Evolutionary conservation across 2,113 vertebrate genomes (phyloP), one percentile per base, ranked within the genome.

Genomic region (Larimichthys polyactis): DNA sequence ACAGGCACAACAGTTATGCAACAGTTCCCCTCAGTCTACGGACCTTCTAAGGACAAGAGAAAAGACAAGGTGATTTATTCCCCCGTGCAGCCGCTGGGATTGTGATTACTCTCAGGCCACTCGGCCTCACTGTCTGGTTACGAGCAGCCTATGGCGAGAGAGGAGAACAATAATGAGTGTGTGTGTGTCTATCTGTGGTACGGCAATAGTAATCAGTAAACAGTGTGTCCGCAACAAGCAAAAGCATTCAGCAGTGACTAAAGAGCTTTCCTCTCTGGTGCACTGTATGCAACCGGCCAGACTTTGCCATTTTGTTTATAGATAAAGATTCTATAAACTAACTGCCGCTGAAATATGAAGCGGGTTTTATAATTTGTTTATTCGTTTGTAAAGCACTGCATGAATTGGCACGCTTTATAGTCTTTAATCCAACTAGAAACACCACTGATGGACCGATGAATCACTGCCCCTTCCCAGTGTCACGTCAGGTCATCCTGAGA

Each of bases 21-120:
- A 69, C 69, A 69, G 70, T 32, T 62, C 70, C 14, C 36, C 44
- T n/a, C 12, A 27, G 17, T 52, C 68, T 79, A 80, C 69, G 83
- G 89, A 77, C 89, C 91, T 87, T 93, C 87, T 93, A 90, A 89
- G 93, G 91, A 91, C 85, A 92, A 81, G 79, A 78, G 81, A 78
- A 49, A 58, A 55, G 78, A 88, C 83, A 55, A 74, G 60, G 10
- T 51, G 74, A 90, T 88, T 75, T 70, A 79, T 86, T 66, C 76
- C 29, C 29, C 52, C 60, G 58, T 36, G 64, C 62, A 32, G 79
- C 74, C 10, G 20, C 75, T 63, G n/a, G n/a, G 51, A 71, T 79
- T 60, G 32, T 9, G 19, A 77, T 80, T 60, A 19, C 74, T 59
- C 65, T 73, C 63, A 49, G 63, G 68, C 20, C 54, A 17, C 68